A percentile compares a stretch with the other conserved stretches of the same genome.
Evolutionary conservation across 2,888 invertebrate species (phyloP).

Genomic region (Habroteleia sp.): DNA sequence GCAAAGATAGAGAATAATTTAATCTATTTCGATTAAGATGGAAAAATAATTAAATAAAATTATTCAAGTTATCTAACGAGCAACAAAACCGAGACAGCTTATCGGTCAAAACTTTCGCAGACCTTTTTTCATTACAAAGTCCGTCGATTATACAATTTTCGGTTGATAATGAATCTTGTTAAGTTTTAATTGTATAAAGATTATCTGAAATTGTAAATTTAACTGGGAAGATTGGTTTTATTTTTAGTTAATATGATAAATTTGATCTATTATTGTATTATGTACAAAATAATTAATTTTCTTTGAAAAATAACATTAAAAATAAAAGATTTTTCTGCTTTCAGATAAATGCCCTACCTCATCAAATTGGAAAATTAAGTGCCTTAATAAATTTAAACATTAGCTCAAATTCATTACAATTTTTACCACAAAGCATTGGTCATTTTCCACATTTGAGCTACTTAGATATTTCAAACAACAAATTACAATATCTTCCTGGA

Average conservation of each 20-base stretch:
- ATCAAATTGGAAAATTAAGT: slow-evolving; percentile 84
- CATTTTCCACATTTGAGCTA: slow-evolving; percentile 82
- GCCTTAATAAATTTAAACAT: slow-evolving; percentile 85
- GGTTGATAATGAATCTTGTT: slow-evolving; percentile 36
- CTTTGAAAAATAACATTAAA: no score
- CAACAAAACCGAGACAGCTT: slow-evolving; percentile 1
- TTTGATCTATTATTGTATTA: no score
- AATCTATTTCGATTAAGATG: no score
- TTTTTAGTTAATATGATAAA: background rate
- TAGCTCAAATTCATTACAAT: slow-evolving; percentile 84
- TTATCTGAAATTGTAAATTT: slow-evolving; percentile 7
- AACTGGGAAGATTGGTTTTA: slow-evolving; percentile 4
- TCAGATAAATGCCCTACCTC: slow-evolving; percentile 82
- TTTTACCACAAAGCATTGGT: slow-evolving; percentile 86
- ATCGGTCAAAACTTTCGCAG: slow-evolving; percentile 11
- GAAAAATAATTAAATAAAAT: slow-evolving; percentile 2
- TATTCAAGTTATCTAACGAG: slow-evolving; percentile 6
- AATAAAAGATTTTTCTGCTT: slow-evolving; percentile 42
- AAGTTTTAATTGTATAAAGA: slow-evolving; percentile 17
- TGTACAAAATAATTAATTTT: no score
- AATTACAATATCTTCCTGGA: slow-evolving; percentile 83
- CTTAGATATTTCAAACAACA: slow-evolving; percentile 83
- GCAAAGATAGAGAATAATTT: no score
- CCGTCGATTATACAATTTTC: slow-evolving; percentile 38
- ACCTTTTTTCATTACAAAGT: slow-evolving; percentile 40